phyloP scores from a whole-genome alignment of 2,113 vertebrate genomes.

The Hyperopisus bebe region DNA sequence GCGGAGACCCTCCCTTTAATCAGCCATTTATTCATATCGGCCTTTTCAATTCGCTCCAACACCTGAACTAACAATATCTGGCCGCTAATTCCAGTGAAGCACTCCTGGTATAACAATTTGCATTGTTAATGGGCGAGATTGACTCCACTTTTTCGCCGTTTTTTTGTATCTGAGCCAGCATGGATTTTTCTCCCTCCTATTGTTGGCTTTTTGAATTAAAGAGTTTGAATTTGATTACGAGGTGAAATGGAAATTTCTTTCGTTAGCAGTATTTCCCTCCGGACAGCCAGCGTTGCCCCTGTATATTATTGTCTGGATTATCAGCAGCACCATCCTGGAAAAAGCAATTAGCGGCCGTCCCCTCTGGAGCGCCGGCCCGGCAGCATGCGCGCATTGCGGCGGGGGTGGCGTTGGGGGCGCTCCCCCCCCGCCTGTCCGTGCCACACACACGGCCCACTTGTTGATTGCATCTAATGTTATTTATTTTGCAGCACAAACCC shows the following conservation, averaged over 20 bases:
- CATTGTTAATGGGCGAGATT: slow-evolving; percentile 60
- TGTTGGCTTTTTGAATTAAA: slow-evolving; percentile 51
- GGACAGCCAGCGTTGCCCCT: slow-evolving; percentile 34
- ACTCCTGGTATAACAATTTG: slow-evolving; percentile 58
- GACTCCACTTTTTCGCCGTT: slow-evolving; percentile 50
- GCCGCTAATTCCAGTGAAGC: slow-evolving; percentile 47
- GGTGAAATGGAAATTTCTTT: slow-evolving; percentile 51
- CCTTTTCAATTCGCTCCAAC: slow-evolving; percentile 60
- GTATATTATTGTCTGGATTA: slow-evolving; percentile 46
- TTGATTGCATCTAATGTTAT: background rate
- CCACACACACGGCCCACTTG: background rate
- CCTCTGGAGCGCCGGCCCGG: slow-evolving; percentile 6
- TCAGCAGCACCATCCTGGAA: slow-evolving; percentile 31
- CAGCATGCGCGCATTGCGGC: slow-evolving; percentile 6
- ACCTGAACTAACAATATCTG: slow-evolving; percentile 63
- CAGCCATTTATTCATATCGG: slow-evolving; percentile 57
- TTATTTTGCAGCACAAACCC: background rate
- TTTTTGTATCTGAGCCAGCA: slow-evolving; percentile 27
- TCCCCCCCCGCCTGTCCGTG: too few species aligned
- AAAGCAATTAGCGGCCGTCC: slow-evolving; percentile 51
- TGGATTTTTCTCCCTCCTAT: slow-evolving; percentile 35
- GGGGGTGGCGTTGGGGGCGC: background rate
- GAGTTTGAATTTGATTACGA: slow-evolving; percentile 48
- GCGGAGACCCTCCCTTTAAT: slow-evolving; percentile 29
- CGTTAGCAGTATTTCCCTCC: slow-evolving; percentile 50